Evolutionary conservation across 2,113 vertebrate genomes (phyloP), one percentile per base, ranked within the genome.

Genomic region (Felis chaus): DNA sequence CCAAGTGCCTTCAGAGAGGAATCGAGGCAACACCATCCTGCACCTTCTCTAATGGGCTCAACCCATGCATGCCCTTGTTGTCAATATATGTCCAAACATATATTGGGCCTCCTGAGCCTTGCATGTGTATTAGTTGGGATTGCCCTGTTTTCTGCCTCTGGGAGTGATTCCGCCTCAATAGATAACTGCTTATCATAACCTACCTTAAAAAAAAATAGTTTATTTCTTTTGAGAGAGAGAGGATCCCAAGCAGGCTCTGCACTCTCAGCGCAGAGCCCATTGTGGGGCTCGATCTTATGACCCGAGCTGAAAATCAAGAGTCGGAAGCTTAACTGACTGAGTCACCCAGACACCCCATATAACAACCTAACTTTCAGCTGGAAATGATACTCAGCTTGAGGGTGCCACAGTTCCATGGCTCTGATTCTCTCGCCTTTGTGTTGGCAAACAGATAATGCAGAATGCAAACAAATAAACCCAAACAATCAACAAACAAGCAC

Each of bases 351-450:
- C 3, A 8, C 21, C 57, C 19, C 57, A 25, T 29, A 83, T 23
- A 45, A 71, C 66, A 74, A 73, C 11, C 18, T 68, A 84, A 73
- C 41, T 55, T 97, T 82, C 50, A 61, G 55, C 57, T 41, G 29
- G n/a, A 53, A 36, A 53, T 9, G 5, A 76, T 33, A 27, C 1
- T 78, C 39, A 11, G 6, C 10, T 57, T 84, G 15, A 84, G 27
- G 19, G 9, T 5, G 48, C n/a, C 15, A n/a, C 4, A 13, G 6
- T 79, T 61, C 29, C 7, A 39, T 9, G 19, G 25, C 79, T 96
- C 19, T 74, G 83, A 92, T 82, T 93, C 29, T 96, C 74, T 90
- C 19, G 91, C 74, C 41, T 23, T 91, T 31, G 48, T 89, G 55
- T 16, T 36, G 53, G n/a, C n/a, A 93, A 80, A 71, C 33, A 78